Conservation (phyloP, 2,888 invertebrate species). For the Exocentrus adspersus region DNA sequence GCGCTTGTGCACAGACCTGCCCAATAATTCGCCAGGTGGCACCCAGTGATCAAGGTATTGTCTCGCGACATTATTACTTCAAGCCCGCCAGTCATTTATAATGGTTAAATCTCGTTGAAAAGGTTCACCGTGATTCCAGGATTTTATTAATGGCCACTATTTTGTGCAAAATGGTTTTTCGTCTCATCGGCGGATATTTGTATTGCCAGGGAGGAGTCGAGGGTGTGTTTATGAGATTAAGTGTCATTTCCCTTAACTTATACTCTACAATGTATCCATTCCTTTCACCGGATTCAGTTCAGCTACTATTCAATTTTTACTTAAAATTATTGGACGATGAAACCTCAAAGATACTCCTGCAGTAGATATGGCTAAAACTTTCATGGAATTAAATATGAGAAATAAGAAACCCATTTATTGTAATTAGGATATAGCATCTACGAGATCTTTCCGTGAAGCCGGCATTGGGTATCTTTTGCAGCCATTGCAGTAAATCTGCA, state of each 20-base stretch:
- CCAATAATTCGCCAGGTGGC: constrained; percentile 55
- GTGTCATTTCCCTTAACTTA: not conserved
- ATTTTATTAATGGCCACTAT: constrained; percentile 16
- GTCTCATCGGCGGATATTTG: constrained; percentile 4
- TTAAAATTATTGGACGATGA: too few relatives aligned
- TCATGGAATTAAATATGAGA: too few relatives aligned
- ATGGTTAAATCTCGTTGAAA: constrained; percentile 24
- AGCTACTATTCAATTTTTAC: too few relatives aligned
- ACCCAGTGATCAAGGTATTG: constrained; percentile 43
- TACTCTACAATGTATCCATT: not conserved
- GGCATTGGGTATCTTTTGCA: constrained; percentile 13
- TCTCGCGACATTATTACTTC: constrained; percentile 43
- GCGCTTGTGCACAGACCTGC: constrained; percentile 49
- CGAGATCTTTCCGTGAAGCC: not conserved
- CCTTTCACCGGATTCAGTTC: too few relatives aligned
- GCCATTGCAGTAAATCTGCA: constrained; percentile 22
- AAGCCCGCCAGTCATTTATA: constrained; percentile 32
- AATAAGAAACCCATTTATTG: not conserved
- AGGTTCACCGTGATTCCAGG: not conserved
- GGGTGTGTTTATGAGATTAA: not conserved
- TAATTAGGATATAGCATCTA: not conserved
- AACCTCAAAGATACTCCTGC: too few relatives aligned
- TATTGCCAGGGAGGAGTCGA: not conserved
- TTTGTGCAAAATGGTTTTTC: constrained; percentile 3
- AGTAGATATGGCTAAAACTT: too few relatives aligned